These are phyloP conservation scores for Cyrtorhinus lividipennis DNA, from an alignment of 1,140 invertebrate species.

Conservation along the genomic window DNA sequence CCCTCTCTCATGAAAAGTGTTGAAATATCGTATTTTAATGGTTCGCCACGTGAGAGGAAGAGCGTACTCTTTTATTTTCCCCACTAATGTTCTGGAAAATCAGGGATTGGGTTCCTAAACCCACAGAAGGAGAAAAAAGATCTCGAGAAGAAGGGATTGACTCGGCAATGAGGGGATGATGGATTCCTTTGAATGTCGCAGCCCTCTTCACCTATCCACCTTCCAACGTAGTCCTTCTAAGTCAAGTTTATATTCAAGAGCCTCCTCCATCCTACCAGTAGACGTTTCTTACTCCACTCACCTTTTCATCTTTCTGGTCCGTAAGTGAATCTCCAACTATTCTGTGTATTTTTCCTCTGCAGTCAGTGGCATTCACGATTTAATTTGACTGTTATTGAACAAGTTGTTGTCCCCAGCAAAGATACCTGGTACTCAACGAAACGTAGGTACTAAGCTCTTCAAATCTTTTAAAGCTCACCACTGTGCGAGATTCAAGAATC, in stretches of 20 bases:
- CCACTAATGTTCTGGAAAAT: constrained; percentile 5
- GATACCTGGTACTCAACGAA: too few relatives aligned
- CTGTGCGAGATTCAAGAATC: too few relatives aligned
- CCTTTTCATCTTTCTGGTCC: not conserved
- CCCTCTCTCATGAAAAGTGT: too few relatives aligned
- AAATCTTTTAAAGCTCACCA: too few relatives aligned
- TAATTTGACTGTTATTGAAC: too few relatives aligned
- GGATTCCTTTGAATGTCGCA: constrained; percentile 2
- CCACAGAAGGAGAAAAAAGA: not conserved
- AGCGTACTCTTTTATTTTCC: not conserved
- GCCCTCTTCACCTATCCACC: not conserved
- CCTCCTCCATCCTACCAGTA: not conserved
- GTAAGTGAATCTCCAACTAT: too few relatives aligned
- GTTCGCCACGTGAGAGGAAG: not conserved
- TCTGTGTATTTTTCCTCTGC: too few relatives aligned
- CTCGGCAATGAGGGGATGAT: constrained; percentile 3
- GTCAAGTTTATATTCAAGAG: not conserved
- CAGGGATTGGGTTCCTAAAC: not conserved
- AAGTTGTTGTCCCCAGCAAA: too few relatives aligned
- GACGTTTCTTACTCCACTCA: not conserved
- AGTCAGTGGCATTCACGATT: too few relatives aligned
- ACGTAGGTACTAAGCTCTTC: too few relatives aligned
- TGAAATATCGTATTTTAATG: not conserved
- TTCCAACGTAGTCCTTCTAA: not conserved
- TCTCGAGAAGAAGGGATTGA: not conserved